phyloP scores from a whole-genome alignment of 2,113 vertebrate species.

The Microtus oregoni region DNA sequence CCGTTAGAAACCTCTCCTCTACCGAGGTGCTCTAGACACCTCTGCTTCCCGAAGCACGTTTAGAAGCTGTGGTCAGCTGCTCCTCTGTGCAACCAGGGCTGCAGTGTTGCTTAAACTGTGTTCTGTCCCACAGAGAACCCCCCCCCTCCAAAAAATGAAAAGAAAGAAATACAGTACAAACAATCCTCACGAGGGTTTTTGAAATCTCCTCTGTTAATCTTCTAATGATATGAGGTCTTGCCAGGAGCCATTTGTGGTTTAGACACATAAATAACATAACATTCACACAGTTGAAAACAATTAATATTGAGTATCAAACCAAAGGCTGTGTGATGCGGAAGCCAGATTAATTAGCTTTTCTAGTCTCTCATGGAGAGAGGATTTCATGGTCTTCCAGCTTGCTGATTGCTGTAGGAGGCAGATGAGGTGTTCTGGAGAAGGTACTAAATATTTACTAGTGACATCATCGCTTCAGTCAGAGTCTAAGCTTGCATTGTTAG shows the following conservation, averaged over 20 bases:
- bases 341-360: constrained; percentile 51
- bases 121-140: constrained; percentile 59
- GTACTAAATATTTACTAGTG: constrained; percentile 14
- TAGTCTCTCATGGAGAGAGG: constrained; percentile 37
- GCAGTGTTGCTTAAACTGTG: constrained; percentile 78
- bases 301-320: constrained; percentile 66
- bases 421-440: constrained; percentile 49
- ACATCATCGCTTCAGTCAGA: constrained; percentile 46
- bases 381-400: constrained; percentile 50
- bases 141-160: background rate
- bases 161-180: constrained; percentile 73
- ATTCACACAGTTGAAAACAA: constrained; percentile 79
- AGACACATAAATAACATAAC: constrained; percentile 80
- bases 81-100: constrained; percentile 57
- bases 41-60: constrained; percentile 63
- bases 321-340: constrained; percentile 58
- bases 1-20: constrained; percentile 81
- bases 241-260: constrained; percentile 84
- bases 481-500: constrained; percentile 8
- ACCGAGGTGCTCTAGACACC: constrained; percentile 70
- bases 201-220: constrained; percentile 82
- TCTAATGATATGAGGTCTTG: constrained; percentile 82
- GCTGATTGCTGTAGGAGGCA: background rate
- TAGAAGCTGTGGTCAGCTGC: constrained; percentile 78
- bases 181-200: constrained; percentile 80